phyloP scores from a whole-genome alignment of 2,888 invertebrate species.

The Cephalotes varians region DNA sequence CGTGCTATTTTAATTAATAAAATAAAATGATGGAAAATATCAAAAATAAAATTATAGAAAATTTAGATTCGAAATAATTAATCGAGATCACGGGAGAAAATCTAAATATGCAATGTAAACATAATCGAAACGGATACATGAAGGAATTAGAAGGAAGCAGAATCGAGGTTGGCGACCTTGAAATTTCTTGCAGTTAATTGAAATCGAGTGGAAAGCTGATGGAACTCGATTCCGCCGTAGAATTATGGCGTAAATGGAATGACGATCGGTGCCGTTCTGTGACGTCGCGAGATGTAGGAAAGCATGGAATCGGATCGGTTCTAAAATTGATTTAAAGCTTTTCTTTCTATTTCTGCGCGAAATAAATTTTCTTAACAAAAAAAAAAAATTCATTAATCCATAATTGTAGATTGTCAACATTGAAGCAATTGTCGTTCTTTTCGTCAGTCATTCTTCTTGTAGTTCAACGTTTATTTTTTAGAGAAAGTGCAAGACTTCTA shows the following conservation, averaged over 20 bases:
- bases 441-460: background rate
- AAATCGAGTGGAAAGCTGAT: slow-evolving; percentile 55
- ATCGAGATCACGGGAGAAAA: background rate
- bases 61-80: background rate
- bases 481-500: slow-evolving; percentile 4
- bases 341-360: background rate
- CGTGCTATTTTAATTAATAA: background rate
- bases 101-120: background rate
- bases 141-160: slow-evolving; percentile 35
- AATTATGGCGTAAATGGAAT: slow-evolving; percentile 44
- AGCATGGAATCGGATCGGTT: slow-evolving; percentile 3
- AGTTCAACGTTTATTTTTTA: background rate
- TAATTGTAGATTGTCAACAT: background rate
- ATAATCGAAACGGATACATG: background rate
- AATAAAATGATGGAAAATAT: background rate
- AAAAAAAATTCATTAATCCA: background rate
- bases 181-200: slow-evolving; percentile 52
- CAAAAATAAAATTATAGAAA: background rate
- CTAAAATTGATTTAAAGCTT: background rate
- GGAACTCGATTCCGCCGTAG: slow-evolving; percentile 25
- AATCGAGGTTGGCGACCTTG: slow-evolving; percentile 46
- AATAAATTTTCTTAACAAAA: background rate
- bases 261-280: slow-evolving; percentile 18
- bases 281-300: slow-evolving; percentile 9
- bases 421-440: background rate